Percentiles rank a stretch among this genome's conserved stretches.
Evolutionary conservation across 2,113 vertebrate species (phyloP).

Genomic region (Heteronetta atricapilla): DNA sequence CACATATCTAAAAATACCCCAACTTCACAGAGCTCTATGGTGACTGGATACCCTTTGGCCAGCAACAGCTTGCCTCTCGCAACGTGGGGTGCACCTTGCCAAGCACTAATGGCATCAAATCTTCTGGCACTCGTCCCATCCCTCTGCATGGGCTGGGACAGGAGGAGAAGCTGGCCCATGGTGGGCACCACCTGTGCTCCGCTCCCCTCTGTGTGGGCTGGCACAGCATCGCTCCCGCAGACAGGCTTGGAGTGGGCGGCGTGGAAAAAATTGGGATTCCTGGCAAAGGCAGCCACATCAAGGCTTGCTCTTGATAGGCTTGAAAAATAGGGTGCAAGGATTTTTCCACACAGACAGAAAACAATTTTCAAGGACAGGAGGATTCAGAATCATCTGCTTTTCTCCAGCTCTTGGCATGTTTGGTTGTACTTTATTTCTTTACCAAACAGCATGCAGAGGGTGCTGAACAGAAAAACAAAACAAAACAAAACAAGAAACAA

Average conservation of each 20-base stretch:
- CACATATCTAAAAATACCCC: rapidly evolving
- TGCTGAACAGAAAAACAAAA: neutral
- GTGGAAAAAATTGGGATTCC: neutral
- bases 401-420: neutral
- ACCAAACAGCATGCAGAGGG: neutral
- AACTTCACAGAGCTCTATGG: rapidly evolving
- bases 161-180: neutral
- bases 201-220: neutral
- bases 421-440: neutral
- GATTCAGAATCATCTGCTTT: neutral
- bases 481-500: no score
- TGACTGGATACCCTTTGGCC: neutral
- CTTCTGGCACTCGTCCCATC: neutral
- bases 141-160: neutral
- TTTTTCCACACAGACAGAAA: neutral
- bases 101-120: neutral
- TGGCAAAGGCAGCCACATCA: neutral
- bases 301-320: neutral
- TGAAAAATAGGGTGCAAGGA: neutral
- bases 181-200: neutral
- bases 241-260: rapidly evolving
- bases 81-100: neutral
- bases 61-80: neutral
- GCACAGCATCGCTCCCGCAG: neutral
- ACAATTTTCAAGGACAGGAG: neutral